phyloP scores from a whole-genome alignment of 2,888 invertebrate species.

The Lasiommata megera region DNA sequence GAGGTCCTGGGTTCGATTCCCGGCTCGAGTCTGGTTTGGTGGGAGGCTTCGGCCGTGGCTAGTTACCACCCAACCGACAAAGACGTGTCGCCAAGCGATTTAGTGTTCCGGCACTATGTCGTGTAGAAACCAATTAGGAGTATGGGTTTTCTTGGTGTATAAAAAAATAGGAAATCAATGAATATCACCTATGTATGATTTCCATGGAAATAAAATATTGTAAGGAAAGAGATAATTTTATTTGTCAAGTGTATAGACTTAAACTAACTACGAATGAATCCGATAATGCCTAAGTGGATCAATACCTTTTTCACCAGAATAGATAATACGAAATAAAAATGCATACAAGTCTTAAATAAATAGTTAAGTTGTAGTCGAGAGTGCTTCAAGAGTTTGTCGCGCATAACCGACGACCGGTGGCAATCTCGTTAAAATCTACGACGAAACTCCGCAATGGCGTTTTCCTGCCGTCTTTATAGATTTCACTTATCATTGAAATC shows the following conservation, averaged over 20 bases:
- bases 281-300: neutral
- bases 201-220: neutral
- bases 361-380: conserved; percentile 71
- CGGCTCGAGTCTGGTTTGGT: too few relatives aligned
- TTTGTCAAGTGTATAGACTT: too few relatives aligned
- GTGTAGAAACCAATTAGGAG: too few relatives aligned
- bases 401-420: conserved; percentile 58
- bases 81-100: too few relatives aligned
- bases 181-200: neutral
- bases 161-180: too few relatives aligned
- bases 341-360: conserved; percentile 58
- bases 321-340: neutral
- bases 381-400: conserved; percentile 59
- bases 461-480: conserved; percentile 40
- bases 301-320: neutral
- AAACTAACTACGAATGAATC: too few relatives aligned
- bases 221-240: neutral
- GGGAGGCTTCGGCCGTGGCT: too few relatives aligned
- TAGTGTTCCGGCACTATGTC: too few relatives aligned
- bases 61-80: too few relatives aligned
- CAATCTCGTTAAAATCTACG: conserved; percentile 78
- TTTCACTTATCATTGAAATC: conserved; percentile 7
- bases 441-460: conserved; percentile 59
- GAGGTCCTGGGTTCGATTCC: too few relatives aligned
- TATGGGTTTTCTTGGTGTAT: too few relatives aligned